These are phyloP conservation scores for Cataglyphis hispanica DNA, from an alignment of 1,140 invertebrate genomes.

Conservation along the genomic window DNA sequence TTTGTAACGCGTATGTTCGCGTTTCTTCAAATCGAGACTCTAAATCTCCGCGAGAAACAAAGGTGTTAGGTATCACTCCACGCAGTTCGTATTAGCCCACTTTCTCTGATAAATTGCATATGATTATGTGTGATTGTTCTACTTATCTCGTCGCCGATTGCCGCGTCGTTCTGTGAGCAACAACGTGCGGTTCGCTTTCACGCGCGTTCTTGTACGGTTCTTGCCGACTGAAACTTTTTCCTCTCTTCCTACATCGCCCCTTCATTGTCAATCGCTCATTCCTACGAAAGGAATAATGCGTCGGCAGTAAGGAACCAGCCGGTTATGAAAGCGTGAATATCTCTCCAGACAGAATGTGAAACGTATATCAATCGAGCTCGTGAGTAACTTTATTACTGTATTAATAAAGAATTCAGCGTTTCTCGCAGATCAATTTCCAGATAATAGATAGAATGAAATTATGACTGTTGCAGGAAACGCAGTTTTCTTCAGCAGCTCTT, in stretches of 20 bases:
- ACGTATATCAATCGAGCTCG: slow-evolving; percentile 23
- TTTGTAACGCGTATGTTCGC: not conserved
- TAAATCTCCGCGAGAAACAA: slow-evolving; percentile 63
- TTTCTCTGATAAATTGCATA: slow-evolving; percentile 76
- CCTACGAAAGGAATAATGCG: slow-evolving; percentile 49
- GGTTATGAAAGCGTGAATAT: slow-evolving; percentile 55
- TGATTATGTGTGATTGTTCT: slow-evolving; percentile 75
- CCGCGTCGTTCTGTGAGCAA: slow-evolving; percentile 29
- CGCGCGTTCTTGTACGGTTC: not conserved
- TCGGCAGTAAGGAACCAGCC: slow-evolving; percentile 2
- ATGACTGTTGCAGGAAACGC: not conserved
- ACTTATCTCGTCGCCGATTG: slow-evolving; percentile 66
- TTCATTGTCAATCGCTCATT: slow-evolving; percentile 40
- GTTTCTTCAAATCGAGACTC: slow-evolving; percentile 8
- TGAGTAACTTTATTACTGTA: slow-evolving; percentile 36
- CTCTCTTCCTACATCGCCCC: not conserved
- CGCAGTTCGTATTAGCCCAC: slow-evolving; percentile 70
- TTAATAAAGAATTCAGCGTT: not conserved
- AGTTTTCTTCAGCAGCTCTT: not conserved
- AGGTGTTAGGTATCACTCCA: slow-evolving; percentile 64
- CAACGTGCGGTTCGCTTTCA: slow-evolving; percentile 60
- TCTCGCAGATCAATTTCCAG: not conserved
- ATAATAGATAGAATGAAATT: not conserved
- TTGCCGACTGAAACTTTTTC: not conserved
- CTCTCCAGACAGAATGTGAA: slow-evolving; percentile 31